Evolutionary conservation across 2,888 invertebrate species (phyloP), one percentile per base, ranked within the genome.

Genomic region (Antitype chi): DNA sequence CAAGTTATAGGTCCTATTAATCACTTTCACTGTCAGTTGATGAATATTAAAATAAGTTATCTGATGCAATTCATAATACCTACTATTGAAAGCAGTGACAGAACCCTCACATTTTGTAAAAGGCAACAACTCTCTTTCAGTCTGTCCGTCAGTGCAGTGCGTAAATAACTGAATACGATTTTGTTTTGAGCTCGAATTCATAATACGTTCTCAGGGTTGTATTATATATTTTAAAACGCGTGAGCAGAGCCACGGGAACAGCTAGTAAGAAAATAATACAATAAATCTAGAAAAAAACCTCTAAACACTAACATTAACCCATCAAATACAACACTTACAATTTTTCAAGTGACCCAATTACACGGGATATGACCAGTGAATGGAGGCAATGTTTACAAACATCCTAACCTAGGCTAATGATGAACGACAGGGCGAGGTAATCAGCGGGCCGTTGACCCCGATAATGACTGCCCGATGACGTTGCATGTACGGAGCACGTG

Each of bases 331-430:
- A 32, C 62, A 68, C 66, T 76, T 53, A 73, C 20, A 73, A 66
- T 81, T 77, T 82, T 81, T 86, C 81, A 78, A 81, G 86, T 93
- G 93, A 92, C 92, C 94, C 91, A 92, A 94, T 93, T 94, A 90
- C 91, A 92, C 90, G 90, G 91, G 91, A 93, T 92, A 90, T 90
- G 94, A 92, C 90, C 89, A 89, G 86, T 94, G 93, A 94, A 94
- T 94, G 93, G 92, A 91, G 92, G 93, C 91, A 91, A 93, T 96
- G 96, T 96, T 96, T 96, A 96, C 96, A 96, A 96, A 96, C 95
- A 96, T 95, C 94, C 95, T 96, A 96, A 96, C 96, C 96, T 96
- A 96, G 96, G 96, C 95, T 96, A 96, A 96, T 96, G 96, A 95
- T 95, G 94, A 96, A 94, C 94, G 96, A 94, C 96, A 96, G 95